phyloP scores from a whole-genome alignment of 2,888 invertebrate genomes.

The Lithophane ornitopus region DNA sequence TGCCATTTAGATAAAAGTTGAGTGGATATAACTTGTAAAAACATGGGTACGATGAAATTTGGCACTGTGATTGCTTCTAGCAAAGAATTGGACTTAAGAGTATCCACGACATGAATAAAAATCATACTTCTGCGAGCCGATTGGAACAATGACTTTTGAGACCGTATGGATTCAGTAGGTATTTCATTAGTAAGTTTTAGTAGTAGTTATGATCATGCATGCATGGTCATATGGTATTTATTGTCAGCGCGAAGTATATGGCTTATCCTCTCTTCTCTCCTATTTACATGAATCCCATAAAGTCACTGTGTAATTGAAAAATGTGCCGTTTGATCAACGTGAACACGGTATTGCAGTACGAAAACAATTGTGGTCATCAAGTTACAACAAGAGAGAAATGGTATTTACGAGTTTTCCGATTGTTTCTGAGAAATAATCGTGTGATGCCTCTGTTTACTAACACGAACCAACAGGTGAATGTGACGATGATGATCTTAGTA shows the following conservation, averaged over 20 bases:
- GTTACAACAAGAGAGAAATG: slow-evolving; percentile 22
- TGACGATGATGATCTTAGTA: background rate
- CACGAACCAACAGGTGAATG: slow-evolving; percentile 3
- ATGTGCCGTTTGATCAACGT: background rate
- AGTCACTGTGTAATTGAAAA: background rate
- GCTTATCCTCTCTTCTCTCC: background rate
- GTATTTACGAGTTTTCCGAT: slow-evolving; percentile 20
- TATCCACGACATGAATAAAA: background rate
- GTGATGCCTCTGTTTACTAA: background rate
- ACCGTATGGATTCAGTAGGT: background rate
- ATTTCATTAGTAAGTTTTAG: background rate
- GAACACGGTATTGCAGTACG: too few relatives aligned
- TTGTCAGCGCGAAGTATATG: background rate
- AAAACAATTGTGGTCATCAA: slow-evolving; percentile 18
- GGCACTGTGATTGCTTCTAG: background rate
- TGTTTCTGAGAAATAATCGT: slow-evolving; percentile 27
- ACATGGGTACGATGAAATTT: background rate
- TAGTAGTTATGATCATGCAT: background rate
- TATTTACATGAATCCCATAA: background rate
- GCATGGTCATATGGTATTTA: background rate
- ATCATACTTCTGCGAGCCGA: background rate
- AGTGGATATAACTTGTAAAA: background rate
- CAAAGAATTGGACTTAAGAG: background rate
- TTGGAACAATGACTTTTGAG: background rate
- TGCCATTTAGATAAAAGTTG: background rate